These are phyloP conservation scores for Drosophila asahinai DNA, from an alignment of 1,140 invertebrate species.

Conservation along the genomic window DNA sequence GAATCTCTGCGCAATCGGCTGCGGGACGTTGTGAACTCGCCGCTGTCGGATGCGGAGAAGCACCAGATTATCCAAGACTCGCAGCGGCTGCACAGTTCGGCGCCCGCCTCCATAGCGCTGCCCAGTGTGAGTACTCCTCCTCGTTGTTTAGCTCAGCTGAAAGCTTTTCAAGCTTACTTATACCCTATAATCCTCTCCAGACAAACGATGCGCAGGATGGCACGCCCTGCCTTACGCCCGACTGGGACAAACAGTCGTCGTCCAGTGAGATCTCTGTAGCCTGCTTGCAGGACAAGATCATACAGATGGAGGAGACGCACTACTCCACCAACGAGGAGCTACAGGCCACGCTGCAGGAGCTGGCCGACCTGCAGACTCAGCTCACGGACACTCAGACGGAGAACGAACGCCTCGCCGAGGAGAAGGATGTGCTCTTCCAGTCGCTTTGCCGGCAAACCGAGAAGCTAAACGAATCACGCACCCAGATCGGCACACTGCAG, in stretches of 20 bases:
- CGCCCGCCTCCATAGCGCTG: constrained; percentile 88
- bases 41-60: constrained; percentile 93
- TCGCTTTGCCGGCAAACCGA: constrained; percentile 96
- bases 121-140: constrained; percentile 85
- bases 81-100: constrained; percentile 88
- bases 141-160: constrained; percentile 2
- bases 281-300: constrained; percentile 95
- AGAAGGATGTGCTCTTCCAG: constrained; percentile 95
- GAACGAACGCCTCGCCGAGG: constrained; percentile 94
- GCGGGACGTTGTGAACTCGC: constrained; percentile 91
- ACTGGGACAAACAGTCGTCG: constrained; percentile 96
- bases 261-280: constrained; percentile 96
- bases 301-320: constrained; percentile 89
- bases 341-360: constrained; percentile 96
- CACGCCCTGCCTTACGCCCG: constrained; percentile 89
- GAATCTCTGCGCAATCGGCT: constrained; percentile 89
- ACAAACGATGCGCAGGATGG: constrained; percentile 80
- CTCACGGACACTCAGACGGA: constrained; percentile 94
- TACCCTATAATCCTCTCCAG: constrained; percentile 12
- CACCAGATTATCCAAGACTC: constrained; percentile 90
- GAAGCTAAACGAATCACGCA: constrained; percentile 93
- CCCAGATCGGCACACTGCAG: constrained; percentile 89
- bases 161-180: constrained; percentile 12
- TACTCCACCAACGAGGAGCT: constrained; percentile 96
- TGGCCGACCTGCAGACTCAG: constrained; percentile 94